Percentiles rank a stretch among this genome's conserved stretches.
These are phyloP conservation scores for Zaprionus ghesquierei DNA, from an alignment of 1,140 invertebrate genomes.

Conservation along the genomic window DNA sequence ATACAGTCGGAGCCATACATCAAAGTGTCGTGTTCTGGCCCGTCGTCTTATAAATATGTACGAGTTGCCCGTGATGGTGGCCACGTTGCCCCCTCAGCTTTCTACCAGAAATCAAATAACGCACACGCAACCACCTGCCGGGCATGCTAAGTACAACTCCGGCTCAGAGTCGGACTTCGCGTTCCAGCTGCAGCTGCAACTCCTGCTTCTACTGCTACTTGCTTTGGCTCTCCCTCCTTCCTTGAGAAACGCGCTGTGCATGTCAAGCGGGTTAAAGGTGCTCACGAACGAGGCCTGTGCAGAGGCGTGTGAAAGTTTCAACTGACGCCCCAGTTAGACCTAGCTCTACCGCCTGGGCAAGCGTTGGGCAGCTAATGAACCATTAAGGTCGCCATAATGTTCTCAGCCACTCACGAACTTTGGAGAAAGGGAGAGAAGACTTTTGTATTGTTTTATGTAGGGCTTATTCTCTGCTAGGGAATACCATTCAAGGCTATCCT, in stretches of 20 bases:
- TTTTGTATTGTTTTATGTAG: too few relatives aligned
- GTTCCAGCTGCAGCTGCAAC: not conserved
- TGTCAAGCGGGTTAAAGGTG: constrained; percentile 37
- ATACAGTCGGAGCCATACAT: constrained; percentile 50
- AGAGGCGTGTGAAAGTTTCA: constrained; percentile 57
- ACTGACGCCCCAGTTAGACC: constrained; percentile 3
- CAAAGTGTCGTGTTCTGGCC: constrained; percentile 68
- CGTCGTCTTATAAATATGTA: constrained; percentile 66
- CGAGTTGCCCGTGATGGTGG: constrained; percentile 1
- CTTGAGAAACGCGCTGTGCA: constrained; percentile 40
- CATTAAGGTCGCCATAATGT: not conserved
- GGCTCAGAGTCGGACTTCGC: not conserved
- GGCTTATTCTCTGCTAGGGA: too few relatives aligned
- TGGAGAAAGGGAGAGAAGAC: too few relatives aligned
- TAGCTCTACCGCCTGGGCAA: not conserved
- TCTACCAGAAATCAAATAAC: constrained; percentile 46
- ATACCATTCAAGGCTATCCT: too few relatives aligned
- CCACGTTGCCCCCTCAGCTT: constrained; percentile 23
- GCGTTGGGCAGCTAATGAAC: not conserved
- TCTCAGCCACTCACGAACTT: not conserved
- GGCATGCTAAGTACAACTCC: constrained; percentile 34
- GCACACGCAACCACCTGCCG: constrained; percentile 22
- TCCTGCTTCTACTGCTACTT: too few relatives aligned
- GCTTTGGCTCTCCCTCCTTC: too few relatives aligned
- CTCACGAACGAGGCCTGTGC: not conserved